phyloP scores from a whole-genome alignment of 2,113 vertebrate genomes.

The Aix galericulata region DNA sequence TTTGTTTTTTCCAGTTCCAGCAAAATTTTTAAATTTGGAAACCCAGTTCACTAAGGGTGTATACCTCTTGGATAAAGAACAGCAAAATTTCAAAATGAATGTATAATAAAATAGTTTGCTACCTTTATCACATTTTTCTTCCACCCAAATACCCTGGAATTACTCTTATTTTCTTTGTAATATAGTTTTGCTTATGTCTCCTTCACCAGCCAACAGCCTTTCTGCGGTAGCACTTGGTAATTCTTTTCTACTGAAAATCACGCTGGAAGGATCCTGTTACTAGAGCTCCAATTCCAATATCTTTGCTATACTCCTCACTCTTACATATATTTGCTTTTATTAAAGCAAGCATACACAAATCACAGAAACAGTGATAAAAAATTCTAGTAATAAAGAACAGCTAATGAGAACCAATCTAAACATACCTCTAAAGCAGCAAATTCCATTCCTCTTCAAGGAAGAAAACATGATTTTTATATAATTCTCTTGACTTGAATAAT shows the following conservation, averaged over 20 bases:
- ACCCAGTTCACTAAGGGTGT: background rate
- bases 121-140: background rate
- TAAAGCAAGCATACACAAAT: background rate
- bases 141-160: background rate
- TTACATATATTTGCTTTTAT: background rate
- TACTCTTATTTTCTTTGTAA: background rate
- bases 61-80: background rate
- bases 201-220: background rate
- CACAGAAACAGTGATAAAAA: background rate
- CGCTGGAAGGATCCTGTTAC: background rate
- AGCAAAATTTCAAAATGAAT: background rate
- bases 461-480: background rate
- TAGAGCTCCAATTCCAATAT: background rate
- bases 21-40: background rate
- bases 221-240: background rate
- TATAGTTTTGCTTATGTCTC: background rate
- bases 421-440: background rate
- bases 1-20: background rate
- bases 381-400: background rate
- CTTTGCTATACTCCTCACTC: background rate
- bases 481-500: background rate
- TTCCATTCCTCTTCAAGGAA: background rate
- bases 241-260: background rate
- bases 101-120: background rate
- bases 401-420: background rate